Percentiles rank a stretch among this genome's conserved stretches.
These are phyloP conservation scores for Petroica traversi DNA, from an alignment of 2,113 vertebrate species.

Conservation along the genomic window DNA sequence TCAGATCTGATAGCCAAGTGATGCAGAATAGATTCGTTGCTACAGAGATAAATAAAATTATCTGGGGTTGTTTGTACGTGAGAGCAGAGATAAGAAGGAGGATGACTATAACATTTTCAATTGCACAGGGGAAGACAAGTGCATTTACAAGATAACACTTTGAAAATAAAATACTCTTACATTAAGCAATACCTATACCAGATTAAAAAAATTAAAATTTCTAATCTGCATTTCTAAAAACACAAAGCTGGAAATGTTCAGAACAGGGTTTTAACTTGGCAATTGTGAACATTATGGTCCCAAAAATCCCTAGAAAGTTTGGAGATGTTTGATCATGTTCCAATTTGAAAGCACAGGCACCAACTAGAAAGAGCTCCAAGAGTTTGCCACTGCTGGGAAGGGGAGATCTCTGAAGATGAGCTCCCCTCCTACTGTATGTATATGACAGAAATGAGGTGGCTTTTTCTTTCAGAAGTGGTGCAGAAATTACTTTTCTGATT, in stretches of 20 bases:
- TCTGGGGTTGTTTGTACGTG: neutral
- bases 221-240: neutral
- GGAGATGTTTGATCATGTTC: neutral
- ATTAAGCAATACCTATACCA: neutral
- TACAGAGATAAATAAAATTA: neutral
- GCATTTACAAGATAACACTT: neutral
- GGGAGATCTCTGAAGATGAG: neutral
- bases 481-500: neutral
- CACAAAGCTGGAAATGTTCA: neutral
- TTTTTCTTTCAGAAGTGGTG: neutral
- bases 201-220: neutral
- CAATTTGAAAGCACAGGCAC: neutral
- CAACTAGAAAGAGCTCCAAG: neutral
- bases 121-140: neutral
- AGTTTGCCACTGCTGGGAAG: neutral
- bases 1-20: constrained; percentile 16
- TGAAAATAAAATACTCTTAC: neutral
- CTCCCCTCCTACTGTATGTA: neutral
- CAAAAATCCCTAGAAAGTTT: neutral
- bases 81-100: neutral
- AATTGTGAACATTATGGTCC: neutral
- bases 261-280: neutral
- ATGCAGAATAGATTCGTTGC: neutral
- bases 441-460: neutral
- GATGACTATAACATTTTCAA: neutral